Conservation (phyloP, 1,140 invertebrate genomes). For the Stegodyphus dumicola region DNA sequence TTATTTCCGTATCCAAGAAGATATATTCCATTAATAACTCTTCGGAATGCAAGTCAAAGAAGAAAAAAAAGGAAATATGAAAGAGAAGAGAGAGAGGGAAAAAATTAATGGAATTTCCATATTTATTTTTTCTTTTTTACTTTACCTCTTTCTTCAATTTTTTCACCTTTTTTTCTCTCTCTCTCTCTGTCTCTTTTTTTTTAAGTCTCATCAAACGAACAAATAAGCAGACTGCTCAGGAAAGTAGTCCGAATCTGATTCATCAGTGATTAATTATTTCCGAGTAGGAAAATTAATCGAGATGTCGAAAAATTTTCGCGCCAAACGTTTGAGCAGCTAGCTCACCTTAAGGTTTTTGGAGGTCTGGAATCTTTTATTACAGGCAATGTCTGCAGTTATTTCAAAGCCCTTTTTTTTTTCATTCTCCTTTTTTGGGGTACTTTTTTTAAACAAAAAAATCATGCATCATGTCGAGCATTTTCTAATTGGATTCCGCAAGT, state of each 20-base stretch:
- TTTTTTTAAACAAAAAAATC: too few relatives aligned
- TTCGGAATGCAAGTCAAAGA: slow-evolving; percentile 19
- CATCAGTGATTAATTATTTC: slow-evolving; percentile 55
- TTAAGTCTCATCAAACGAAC: slow-evolving; percentile 36
- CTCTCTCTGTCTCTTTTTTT: slow-evolving; percentile 9
- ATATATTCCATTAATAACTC: slow-evolving; percentile 56
- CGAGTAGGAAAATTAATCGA: slow-evolving; percentile 49
- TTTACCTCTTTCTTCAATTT: neutral
- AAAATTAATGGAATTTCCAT: slow-evolving; percentile 49
- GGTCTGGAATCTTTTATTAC: neutral
- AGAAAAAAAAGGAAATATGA: slow-evolving; percentile 23
- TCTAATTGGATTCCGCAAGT: neutral
- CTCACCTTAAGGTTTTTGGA: neutral
- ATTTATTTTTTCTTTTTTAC: slow-evolving; percentile 17
- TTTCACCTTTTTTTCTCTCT: too few relatives aligned
- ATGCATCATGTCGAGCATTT: neutral
- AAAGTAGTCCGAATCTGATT: slow-evolving; percentile 45
- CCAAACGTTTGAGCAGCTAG: slow-evolving; percentile 12
- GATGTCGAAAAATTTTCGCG: slow-evolving; percentile 43
- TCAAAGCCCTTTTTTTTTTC: neutral
- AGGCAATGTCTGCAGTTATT: neutral
- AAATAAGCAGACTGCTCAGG: slow-evolving; percentile 19
- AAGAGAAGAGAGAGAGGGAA: slow-evolving; percentile 29
- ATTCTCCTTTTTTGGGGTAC: too few relatives aligned
- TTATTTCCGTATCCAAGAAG: slow-evolving; percentile 49